Conservation (phyloP, 2,888 invertebrate genomes). For the Pseudolycoriella hygida region DNA sequence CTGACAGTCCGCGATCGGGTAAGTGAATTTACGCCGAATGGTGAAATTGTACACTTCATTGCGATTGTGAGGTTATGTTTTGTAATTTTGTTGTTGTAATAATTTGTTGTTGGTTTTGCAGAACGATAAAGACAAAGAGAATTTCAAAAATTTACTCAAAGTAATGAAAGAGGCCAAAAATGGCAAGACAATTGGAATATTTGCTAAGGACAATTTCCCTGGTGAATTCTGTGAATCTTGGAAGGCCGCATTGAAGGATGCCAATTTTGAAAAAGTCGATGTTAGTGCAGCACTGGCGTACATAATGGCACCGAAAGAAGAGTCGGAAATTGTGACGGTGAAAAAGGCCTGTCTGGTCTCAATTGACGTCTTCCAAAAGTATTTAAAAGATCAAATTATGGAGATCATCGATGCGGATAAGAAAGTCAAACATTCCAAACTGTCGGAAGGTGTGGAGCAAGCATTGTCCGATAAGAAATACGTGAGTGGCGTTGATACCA, state of each 20-base stretch:
- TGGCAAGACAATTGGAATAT: slow-evolving; percentile 77
- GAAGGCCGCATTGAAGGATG: slow-evolving; percentile 58
- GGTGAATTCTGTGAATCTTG: slow-evolving; percentile 88
- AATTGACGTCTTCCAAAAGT: slow-evolving; percentile 90
- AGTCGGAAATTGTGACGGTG: slow-evolving; percentile 71
- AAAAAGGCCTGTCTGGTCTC: slow-evolving; percentile 88
- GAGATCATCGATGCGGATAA: slow-evolving; percentile 96
- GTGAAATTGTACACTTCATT: too few relatives aligned
- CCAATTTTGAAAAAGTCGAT: slow-evolving; percentile 72
- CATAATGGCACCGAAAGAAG: slow-evolving; percentile 89
- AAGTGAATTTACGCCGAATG: too few relatives aligned
- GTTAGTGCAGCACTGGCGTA: slow-evolving; percentile 69
- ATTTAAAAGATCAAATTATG: slow-evolving; percentile 93
- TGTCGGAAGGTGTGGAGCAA: slow-evolving; percentile 87
- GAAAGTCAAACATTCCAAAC: slow-evolving; percentile 91
- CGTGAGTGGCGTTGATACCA: slow-evolving; percentile 73
- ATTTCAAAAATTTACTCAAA: slow-evolving; percentile 59
- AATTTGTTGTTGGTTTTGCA: slow-evolving; percentile 17
- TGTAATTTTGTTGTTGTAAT: neutral
- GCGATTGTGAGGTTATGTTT: too few relatives aligned
- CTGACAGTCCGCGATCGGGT: slow-evolving; percentile 81
- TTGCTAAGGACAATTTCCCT: slow-evolving; percentile 83
- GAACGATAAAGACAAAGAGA: slow-evolving; percentile 84
- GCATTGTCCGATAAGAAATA: slow-evolving; percentile 93
- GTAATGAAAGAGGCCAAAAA: slow-evolving; percentile 75